Evolutionary conservation across 2,888 invertebrate genomes (phyloP).

Genomic region (Acrocera orbiculus): DNA sequence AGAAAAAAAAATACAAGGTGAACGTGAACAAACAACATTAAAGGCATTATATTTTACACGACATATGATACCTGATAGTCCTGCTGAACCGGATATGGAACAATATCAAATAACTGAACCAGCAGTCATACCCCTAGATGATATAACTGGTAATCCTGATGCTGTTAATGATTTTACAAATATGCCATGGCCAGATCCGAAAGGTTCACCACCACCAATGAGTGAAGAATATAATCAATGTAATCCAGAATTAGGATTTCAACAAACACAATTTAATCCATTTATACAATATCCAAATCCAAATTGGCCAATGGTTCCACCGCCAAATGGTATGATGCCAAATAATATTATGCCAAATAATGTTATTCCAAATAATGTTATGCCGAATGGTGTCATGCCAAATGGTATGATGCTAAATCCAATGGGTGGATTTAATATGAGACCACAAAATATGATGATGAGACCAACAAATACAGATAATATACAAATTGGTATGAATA

Average conservation of each 20-base stretch:
- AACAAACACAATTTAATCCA: conserved; percentile 20
- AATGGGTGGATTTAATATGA: conserved; percentile 9
- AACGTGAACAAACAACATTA: conserved; percentile 68
- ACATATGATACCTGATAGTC: conserved; percentile 68
- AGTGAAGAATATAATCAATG: conserved; percentile 13
- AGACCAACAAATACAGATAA: conserved; percentile 10
- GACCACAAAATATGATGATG: conserved; percentile 13
- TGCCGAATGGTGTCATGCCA: conserved; percentile 13
- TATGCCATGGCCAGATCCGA: conserved; percentile 73
- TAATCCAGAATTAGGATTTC: conserved; percentile 10
- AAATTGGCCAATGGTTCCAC: conserved; percentile 17
- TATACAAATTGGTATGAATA: conserved; percentile 5
- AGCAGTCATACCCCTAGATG: conserved; percentile 71
- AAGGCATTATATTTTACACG: conserved; percentile 67
- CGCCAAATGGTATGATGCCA: conserved; percentile 9
- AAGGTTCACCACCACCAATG: conserved; percentile 39
- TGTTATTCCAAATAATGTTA: conserved; percentile 14
- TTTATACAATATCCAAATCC: conserved; percentile 26
- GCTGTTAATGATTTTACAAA: conserved; percentile 59
- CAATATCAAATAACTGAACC: conserved; percentile 60
- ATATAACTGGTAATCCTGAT: conserved; percentile 67
- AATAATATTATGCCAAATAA: conserved; percentile 3
- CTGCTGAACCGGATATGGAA: conserved; percentile 75
- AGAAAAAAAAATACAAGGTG: conserved; percentile 73
- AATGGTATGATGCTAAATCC: conserved; percentile 1